Percentiles rank a stretch among this genome's conserved stretches.
These are phyloP conservation scores for Euphonia xanthogaster DNA, from an alignment of 2,797 vertebrate genomes.

Conservation along the genomic window DNA sequence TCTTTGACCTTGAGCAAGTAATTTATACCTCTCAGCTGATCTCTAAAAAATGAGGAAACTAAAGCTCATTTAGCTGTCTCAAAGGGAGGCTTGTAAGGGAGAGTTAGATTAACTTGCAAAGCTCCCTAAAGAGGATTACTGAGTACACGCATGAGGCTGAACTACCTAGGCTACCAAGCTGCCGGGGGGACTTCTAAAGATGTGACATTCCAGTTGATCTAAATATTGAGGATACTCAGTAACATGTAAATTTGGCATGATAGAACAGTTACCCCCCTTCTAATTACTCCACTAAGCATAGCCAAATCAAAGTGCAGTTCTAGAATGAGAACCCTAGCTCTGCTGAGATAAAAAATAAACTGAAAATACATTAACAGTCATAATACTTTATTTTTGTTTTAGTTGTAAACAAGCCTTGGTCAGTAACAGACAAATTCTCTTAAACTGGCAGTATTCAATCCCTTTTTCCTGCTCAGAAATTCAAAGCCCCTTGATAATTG, in stretches of 20 bases:
- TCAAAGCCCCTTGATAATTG: neutral
- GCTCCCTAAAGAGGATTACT: conserved; percentile 15
- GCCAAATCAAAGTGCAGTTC: neutral
- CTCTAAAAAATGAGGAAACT: neutral
- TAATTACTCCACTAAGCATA: neutral
- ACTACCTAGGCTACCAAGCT: neutral
- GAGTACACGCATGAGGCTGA: neutral
- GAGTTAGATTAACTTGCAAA: conserved; percentile 39
- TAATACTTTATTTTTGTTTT: conserved; percentile 49
- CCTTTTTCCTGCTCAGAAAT: conserved; percentile 17
- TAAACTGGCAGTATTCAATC: conserved; percentile 30
- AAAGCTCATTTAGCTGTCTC: conserved; percentile 36
- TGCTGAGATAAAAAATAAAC: neutral
- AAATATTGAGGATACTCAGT: neutral
- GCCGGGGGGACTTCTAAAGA: neutral
- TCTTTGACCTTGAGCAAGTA: conserved; percentile 25
- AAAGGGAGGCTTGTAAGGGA: conserved; percentile 24
- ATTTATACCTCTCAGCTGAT: neutral
- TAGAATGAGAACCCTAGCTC: neutral
- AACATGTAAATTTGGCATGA: neutral
- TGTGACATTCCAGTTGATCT: neutral
- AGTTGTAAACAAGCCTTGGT: conserved; percentile 44
- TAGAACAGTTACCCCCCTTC: neutral
- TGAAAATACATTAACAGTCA: neutral
- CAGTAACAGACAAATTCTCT: conserved; percentile 1